phyloP scores from a whole-genome alignment of 2,113 vertebrate genomes.

The Cyrtonyx montezumae region DNA sequence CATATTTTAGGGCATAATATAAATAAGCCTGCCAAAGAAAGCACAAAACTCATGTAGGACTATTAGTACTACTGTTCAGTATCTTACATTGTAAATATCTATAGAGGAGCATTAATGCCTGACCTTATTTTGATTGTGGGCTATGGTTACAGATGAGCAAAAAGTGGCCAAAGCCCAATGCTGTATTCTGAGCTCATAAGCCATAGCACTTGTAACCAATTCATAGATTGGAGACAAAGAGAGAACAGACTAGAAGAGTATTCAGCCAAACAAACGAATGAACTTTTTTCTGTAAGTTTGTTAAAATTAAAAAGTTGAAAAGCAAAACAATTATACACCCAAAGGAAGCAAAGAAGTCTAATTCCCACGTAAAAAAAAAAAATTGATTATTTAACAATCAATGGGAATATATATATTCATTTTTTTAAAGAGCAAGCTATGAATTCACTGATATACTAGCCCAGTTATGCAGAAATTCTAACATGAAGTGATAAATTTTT shows the following conservation, averaged over 20 bases:
- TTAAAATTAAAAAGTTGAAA: background rate
- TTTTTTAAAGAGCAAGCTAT: background rate
- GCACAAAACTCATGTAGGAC: background rate
- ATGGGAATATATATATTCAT: background rate
- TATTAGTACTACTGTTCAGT: background rate
- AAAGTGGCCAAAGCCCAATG: background rate
- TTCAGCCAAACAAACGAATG: background rate
- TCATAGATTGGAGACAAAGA: background rate
- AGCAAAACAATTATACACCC: background rate
- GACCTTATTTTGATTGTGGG: background rate
- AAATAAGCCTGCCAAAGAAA: background rate
- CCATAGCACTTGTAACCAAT: background rate
- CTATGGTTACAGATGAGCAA: accelerated
- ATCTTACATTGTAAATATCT: background rate
- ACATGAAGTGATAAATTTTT: background rate
- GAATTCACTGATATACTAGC: background rate
- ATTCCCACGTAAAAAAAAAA: background rate
- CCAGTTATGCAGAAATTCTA: background rate
- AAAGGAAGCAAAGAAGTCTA: background rate
- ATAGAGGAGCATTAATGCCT: background rate
- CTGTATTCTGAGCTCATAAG: background rate
- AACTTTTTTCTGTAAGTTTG: background rate
- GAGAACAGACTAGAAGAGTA: background rate
- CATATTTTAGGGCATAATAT: background rate
- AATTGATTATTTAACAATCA: background rate